These are phyloP conservation scores for Agrochola lychnidis DNA, from an alignment of 2,888 invertebrate genomes.

Conservation along the genomic window DNA sequence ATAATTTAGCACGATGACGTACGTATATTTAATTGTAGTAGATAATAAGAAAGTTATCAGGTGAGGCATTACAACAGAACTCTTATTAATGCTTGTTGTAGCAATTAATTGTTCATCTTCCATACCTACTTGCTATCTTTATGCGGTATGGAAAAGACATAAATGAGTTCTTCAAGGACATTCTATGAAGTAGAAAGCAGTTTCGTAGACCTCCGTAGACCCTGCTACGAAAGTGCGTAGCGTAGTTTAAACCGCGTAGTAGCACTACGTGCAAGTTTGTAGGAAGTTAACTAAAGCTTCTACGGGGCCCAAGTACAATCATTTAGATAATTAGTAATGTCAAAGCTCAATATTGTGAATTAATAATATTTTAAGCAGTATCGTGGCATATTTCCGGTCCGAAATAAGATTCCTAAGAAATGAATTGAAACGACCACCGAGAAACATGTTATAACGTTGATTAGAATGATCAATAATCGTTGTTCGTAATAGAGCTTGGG, in stretches of 20 bases:
- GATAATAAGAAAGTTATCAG: neutral
- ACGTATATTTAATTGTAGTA: neutral
- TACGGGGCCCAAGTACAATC: neutral
- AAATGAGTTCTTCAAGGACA: neutral
- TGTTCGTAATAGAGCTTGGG: neutral
- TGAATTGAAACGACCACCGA: neutral
- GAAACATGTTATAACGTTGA: neutral
- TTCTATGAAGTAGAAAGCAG: neutral
- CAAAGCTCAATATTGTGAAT: neutral
- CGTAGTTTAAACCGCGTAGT: conserved; percentile 12
- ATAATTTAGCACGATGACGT: neutral
- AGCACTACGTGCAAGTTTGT: neutral
- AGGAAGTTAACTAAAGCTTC: neutral
- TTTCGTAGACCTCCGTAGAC: conserved; percentile 23
- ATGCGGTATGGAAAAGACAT: neutral
- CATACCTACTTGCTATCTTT: neutral
- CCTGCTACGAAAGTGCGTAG: conserved; percentile 12
- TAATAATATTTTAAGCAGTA: neutral
- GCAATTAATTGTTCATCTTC: neutral
- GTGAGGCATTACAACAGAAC: neutral
- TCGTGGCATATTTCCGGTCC: neutral
- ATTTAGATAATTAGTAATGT: too few relatives aligned
- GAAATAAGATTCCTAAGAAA: neutral
- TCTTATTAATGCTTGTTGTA: neutral
- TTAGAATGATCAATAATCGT: neutral